These are phyloP conservation scores for Ectemnius lituratus DNA, from an alignment of 2,888 invertebrate genomes.

Conservation along the genomic window DNA sequence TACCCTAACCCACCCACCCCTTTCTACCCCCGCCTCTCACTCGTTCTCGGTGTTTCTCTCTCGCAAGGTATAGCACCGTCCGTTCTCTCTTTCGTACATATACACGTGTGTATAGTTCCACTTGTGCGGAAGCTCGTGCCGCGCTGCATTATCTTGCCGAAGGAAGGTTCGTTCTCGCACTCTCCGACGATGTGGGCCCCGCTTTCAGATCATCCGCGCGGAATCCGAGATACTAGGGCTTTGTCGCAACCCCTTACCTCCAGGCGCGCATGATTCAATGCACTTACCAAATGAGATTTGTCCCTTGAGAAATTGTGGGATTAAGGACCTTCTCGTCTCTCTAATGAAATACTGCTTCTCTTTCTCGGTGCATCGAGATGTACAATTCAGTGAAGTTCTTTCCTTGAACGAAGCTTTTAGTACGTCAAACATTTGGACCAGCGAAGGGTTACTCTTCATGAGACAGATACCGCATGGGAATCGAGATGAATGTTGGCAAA, in stretches of 20 bases:
- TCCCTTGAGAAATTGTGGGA: background rate
- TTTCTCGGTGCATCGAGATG: too few species aligned
- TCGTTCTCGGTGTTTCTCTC: too few species aligned
- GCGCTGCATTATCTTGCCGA: conserved; percentile 6
- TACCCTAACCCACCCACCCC: background rate
- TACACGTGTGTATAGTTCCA: conserved; percentile 14
- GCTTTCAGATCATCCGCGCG: conserved; percentile 16
- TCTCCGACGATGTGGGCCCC: background rate
- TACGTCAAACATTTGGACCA: too few species aligned
- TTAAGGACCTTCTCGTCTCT: background rate
- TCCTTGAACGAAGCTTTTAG: too few species aligned
- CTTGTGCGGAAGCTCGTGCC: conserved; percentile 15
- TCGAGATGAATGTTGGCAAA: too few species aligned
- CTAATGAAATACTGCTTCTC: background rate
- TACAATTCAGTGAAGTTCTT: too few species aligned
- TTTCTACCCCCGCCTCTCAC: too few species aligned
- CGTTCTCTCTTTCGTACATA: conserved; percentile 36
- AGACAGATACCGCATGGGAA: conserved; percentile 5
- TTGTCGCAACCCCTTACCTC: conserved; percentile 9
- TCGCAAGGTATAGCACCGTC: conserved; percentile 16
- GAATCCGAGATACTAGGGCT: conserved; percentile 28
- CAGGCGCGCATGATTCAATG: background rate
- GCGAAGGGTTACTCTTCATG: too few species aligned
- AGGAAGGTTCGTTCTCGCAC: conserved; percentile 1
- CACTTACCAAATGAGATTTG: conserved; percentile 6